These are phyloP conservation scores for Erinaceus europaeus DNA, from an alignment of 2,113 vertebrate genomes.

Conservation along the genomic window DNA sequence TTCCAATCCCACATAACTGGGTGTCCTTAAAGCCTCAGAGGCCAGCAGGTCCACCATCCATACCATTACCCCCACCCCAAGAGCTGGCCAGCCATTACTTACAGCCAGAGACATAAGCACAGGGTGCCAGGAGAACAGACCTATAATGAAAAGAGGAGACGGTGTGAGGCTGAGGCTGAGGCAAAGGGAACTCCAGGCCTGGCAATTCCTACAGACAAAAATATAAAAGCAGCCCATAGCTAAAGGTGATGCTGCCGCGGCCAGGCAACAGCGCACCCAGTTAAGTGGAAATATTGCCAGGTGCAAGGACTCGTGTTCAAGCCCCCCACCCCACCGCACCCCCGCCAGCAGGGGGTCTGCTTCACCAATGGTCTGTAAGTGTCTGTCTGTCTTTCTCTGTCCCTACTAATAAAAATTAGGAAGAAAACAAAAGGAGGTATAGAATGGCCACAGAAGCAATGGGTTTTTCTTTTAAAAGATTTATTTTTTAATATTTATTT, in stretches of 20 bases:
- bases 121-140: constrained; percentile 97
- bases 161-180: not conserved
- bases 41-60: not conserved
- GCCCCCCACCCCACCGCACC: no score
- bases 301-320: no score
- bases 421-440: no score
- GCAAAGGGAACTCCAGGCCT: not conserved
- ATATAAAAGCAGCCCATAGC: not conserved
- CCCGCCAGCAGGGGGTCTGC: no score
- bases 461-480: no score
- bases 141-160: constrained; percentile 77
- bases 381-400: no score
- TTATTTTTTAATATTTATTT: no score
- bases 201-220: not conserved
- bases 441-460: no score
- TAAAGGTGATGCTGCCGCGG: not conserved
- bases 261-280: no score
- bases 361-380: no score
- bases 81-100: constrained; percentile 79
- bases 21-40: not conserved
- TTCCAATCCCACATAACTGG: not conserved
- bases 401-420: no score
- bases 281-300: no score
- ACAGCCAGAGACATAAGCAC: constrained; percentile 95
- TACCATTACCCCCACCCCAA: not conserved